These are phyloP conservation scores for Apocrypta bakeri DNA, from an alignment of 1,140 invertebrate species.

Conservation along the genomic window DNA sequence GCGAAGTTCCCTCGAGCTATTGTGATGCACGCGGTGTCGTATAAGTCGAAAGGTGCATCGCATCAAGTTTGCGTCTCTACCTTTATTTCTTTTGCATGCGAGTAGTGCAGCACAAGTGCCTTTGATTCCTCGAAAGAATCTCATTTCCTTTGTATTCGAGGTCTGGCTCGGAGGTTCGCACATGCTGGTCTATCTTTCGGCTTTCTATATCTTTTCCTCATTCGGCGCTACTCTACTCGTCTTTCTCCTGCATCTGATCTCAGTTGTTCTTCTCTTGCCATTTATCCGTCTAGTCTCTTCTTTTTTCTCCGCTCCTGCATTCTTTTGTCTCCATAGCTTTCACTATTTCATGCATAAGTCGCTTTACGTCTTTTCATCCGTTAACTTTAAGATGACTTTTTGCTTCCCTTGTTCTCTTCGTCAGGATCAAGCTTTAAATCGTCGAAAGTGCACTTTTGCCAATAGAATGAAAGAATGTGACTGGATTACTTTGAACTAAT, in stretches of 20 bases:
- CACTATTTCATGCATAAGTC: slow-evolving; percentile 27
- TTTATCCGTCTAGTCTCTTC: not conserved
- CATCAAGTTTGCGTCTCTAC: not conserved
- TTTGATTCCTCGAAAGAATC: slow-evolving; percentile 38
- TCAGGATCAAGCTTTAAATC: not conserved
- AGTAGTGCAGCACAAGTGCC: not conserved
- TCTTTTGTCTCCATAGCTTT: not conserved
- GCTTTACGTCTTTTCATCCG: not conserved
- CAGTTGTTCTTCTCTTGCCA: not conserved
- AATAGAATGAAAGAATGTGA: too few species aligned
- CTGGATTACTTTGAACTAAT: too few species aligned
- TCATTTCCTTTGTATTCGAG: slow-evolving; percentile 37
- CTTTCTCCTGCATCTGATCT: not conserved
- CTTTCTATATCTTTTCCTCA: not conserved
- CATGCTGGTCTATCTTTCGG: not conserved
- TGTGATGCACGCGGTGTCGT: slow-evolving; percentile 32
- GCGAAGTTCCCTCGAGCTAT: not conserved
- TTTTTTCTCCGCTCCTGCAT: too few species aligned
- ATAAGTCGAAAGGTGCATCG: slow-evolving; percentile 43
- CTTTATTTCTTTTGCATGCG: not conserved
- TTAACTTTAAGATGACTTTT: not conserved
- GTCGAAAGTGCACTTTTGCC: too few species aligned
- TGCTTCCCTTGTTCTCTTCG: not conserved
- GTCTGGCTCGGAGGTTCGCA: not conserved
- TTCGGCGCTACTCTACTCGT: not conserved